These are phyloP conservation scores for Labeo catla DNA, from an alignment of 2,113 vertebrate species.

Conservation along the genomic window DNA sequence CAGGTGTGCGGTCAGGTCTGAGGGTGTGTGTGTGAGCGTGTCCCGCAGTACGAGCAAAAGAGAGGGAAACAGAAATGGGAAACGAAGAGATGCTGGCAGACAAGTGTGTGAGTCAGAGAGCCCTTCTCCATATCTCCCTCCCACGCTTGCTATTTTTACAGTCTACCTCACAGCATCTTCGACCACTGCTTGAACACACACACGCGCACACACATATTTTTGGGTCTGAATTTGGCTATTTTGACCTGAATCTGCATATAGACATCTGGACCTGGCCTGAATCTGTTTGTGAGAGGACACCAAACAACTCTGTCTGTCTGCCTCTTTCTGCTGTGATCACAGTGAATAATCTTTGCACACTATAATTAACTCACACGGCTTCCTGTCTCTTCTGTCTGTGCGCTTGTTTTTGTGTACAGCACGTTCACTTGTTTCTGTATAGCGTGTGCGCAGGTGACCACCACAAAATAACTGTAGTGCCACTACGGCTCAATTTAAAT, in stretches of 20 bases:
- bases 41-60: conserved; percentile 27
- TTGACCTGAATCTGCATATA: conserved; percentile 12
- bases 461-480: background rate
- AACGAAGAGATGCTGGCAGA: conserved; percentile 32
- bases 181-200: conserved; percentile 38
- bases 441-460: background rate
- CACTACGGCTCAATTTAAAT: conserved; percentile 19
- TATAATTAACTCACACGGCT: conserved; percentile 37
- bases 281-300: conserved; percentile 9
- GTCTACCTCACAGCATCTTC: conserved; percentile 39
- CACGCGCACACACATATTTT: background rate
- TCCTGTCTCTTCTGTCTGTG: conserved; percentile 11
- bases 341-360: conserved; percentile 38
- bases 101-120: conserved; percentile 54
- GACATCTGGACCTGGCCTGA: conserved; percentile 16
- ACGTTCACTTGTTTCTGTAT: background rate
- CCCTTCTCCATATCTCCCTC: conserved; percentile 52
- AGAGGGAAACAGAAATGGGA: conserved; percentile 26
- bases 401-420: background rate
- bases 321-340: conserved; percentile 33
- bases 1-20: conserved; percentile 30
- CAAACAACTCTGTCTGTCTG: background rate
- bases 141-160: conserved; percentile 59
- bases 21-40: background rate
- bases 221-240: background rate